Evolutionary conservation across 2,888 invertebrate species (phyloP), one percentile per base, ranked within the genome.

Genomic region (Eurois occulta): DNA sequence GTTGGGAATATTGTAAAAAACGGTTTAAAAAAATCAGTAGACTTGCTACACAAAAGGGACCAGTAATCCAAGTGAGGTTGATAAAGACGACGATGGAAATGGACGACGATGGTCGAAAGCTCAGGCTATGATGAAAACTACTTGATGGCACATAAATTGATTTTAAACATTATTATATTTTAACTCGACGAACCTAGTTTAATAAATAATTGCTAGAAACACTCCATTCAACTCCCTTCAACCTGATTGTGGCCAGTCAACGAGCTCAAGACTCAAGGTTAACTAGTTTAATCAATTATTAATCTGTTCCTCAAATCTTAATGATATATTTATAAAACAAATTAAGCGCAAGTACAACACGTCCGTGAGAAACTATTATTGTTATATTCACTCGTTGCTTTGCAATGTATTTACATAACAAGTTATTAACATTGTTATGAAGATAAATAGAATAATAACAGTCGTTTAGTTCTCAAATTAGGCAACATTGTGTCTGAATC

Each of bases 331-430:
- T 80, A 81, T 79, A 67, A 82, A 78, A 78, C 81, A 79, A 86
- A 86, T 72, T 77, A 78, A 77, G 72, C 62, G 70, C 65, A 77
- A 78, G 64, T 41, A 79, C 74, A 75, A 78, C 72, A 83, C 73
- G 81, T 79, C 75, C 81, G 86, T 89, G 89, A 84, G 86, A 88
- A 89, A 87, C 80, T 83, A 83, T 86, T 83, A 78, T 68, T 80
- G 77, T 80, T 73, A 78, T 72, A 81, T 74, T 83, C 79, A 72
- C 75, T 79, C 72, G 72, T 78, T 71, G 32, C 75, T 83, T 86
- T 80, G 80, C 64, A 80, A 75, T 46, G 55, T 84, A 84, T 86
- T 86, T 86, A 88, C 77, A 87, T 87, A 87, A 87, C 73, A 70
- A 70, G 80, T 74, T 76, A 75, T 84, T 41, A 77, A 58, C 78